Percentiles rank a stretch among this genome's conserved stretches.
Evolutionary conservation across 2,113 vertebrate species (phyloP).

Genomic region (Peromyscus leucopus): DNA sequence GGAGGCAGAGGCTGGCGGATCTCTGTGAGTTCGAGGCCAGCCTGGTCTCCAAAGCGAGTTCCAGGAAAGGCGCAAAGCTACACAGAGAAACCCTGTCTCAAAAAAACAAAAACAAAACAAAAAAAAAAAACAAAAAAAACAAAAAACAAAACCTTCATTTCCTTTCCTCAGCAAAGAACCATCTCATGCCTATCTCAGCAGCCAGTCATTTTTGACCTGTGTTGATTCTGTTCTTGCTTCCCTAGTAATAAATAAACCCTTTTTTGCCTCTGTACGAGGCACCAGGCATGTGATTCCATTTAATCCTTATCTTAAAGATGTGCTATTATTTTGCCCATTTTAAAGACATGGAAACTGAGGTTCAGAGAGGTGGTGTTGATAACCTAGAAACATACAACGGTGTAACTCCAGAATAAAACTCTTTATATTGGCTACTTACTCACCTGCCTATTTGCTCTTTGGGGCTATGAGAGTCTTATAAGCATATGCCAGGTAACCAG

Average conservation of each 20-base stretch:
- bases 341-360: not conserved
- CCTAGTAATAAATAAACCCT: not conserved
- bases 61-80: too few species aligned
- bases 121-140: not conserved
- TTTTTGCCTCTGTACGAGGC: not conserved
- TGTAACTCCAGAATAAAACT: constrained; percentile 19
- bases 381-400: not conserved
- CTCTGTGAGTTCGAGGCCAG: too few species aligned
- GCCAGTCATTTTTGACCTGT: not conserved
- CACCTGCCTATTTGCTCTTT: not conserved
- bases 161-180: not conserved
- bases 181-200: not conserved
- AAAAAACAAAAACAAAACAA: too few species aligned
- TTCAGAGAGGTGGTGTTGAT: constrained; percentile 14
- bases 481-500: not conserved
- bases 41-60: too few species aligned
- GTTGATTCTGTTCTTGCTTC: not conserved
- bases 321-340: constrained; percentile 7
- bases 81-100: too few species aligned
- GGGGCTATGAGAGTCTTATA: not conserved
- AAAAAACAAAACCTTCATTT: not conserved
- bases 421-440: not conserved
- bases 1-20: too few species aligned
- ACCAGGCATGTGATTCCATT: not conserved
- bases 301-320: not conserved